These are phyloP conservation scores for Leptarthrus brevirostris DNA, from an alignment of 2,888 invertebrate species.

Conservation along the genomic window DNA sequence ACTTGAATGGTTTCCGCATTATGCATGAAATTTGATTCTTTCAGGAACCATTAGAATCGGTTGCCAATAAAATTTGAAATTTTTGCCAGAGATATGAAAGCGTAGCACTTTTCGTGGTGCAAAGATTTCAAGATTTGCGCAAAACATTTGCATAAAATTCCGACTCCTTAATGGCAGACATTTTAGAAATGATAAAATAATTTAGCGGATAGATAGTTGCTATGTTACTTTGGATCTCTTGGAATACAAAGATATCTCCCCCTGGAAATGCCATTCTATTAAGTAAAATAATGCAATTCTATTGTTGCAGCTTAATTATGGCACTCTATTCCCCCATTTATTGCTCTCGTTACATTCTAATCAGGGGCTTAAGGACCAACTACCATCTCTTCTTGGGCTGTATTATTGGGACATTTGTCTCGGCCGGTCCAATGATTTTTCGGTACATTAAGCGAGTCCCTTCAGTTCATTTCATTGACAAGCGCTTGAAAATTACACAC, in stretches of 20 bases:
- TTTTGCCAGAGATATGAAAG: background rate
- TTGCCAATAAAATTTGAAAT: conserved; percentile 28
- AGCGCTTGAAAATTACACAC: conserved; percentile 29
- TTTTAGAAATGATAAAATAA: conserved; percentile 20
- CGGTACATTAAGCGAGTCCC: conserved; percentile 33
- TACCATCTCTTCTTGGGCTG: background rate
- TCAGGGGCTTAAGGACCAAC: conserved; percentile 25
- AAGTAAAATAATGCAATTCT: conserved; percentile 27
- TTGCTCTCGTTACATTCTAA: conserved; percentile 31
- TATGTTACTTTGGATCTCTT: no score
- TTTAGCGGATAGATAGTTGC: no score
- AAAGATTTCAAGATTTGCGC: no score
- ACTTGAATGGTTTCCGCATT: conserved; percentile 25
- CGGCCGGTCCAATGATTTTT: conserved; percentile 31
- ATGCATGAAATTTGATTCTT: conserved; percentile 31
- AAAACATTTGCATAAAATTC: no score
- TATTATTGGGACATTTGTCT: conserved; percentile 10
- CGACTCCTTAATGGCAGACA: background rate
- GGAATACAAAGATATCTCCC: no score
- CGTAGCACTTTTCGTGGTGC: background rate
- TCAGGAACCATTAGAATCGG: background rate
- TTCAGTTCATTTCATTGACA: conserved; percentile 22
- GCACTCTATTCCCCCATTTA: conserved; percentile 34
- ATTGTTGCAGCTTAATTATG: conserved; percentile 41
- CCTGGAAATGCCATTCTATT: no score